Evolutionary conservation across 64 coral and sea anemone genomes (phyloP).

Genomic region (Dendrophyllia cribrosa): DNA sequence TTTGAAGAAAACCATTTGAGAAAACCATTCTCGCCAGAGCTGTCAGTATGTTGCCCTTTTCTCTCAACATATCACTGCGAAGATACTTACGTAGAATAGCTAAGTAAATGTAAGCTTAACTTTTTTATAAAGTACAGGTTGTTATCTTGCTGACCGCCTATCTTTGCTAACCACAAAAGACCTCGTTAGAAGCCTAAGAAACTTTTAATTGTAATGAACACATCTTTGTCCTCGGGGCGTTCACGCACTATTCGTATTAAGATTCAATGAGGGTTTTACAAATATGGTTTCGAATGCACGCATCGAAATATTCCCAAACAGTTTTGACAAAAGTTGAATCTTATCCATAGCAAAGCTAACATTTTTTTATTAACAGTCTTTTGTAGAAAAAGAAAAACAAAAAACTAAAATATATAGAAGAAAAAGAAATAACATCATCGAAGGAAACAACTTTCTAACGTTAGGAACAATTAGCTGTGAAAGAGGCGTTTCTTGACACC

Average conservation of each 20-base stretch:
- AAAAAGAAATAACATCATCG: neutral
- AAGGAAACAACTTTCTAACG: constrained; percentile 8
- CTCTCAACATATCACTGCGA: neutral
- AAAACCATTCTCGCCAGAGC: neutral
- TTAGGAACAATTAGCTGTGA: neutral
- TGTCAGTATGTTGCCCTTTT: neutral
- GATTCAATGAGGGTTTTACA: constrained; percentile 1
- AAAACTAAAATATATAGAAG: neutral
- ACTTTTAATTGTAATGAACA: constrained; percentile 52
- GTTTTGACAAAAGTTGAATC: neutral
- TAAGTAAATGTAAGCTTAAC: neutral
- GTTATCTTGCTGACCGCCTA: neutral
- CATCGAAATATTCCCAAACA: neutral
- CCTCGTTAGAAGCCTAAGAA: constrained; percentile 28
- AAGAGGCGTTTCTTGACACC: constrained; percentile 23
- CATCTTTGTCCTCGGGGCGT: constrained; percentile 31
- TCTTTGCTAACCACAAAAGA: constrained; percentile 14
- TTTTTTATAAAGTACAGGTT: neutral
- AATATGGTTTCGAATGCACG: neutral
- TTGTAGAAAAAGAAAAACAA: constrained; percentile 12
- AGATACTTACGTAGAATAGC: neutral
- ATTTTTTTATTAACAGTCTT: constrained; percentile 6
- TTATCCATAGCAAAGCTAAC: neutral
- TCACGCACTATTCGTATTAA: constrained; percentile 16
- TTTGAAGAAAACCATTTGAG: neutral